Evolutionary conservation across 92 coral and sea anemone genomes (phyloP).

Genomic region (Hydrozoanthus gracilis): DNA sequence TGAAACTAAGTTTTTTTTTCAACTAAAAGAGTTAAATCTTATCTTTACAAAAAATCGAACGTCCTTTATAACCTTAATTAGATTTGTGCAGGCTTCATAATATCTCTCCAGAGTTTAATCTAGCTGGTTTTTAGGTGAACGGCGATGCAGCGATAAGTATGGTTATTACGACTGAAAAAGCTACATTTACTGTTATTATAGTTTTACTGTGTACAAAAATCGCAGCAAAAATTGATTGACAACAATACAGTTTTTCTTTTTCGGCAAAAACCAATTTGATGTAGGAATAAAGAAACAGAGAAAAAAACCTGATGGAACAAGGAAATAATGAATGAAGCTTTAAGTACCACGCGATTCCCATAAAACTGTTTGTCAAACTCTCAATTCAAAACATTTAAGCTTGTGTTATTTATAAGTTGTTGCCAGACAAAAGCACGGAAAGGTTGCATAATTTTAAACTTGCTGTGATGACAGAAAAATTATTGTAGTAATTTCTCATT

Average conservation of each 20-base stretch:
- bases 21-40: not conserved
- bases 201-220: not conserved
- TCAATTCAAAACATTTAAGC: not conserved
- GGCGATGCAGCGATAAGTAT: constrained; percentile 5
- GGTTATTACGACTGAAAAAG: not conserved
- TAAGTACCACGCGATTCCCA: too few species aligned
- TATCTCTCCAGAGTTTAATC: constrained; percentile 17
- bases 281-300: too few species aligned
- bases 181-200: not conserved
- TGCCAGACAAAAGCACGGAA: not conserved
- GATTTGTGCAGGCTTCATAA: constrained; percentile 25
- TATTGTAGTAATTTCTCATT: not conserved
- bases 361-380: not conserved
- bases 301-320: too few species aligned
- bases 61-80: not conserved
- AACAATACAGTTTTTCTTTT: too few species aligned
- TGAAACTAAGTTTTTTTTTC: not conserved
- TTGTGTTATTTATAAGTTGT: not conserved
- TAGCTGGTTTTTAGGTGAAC: not conserved
- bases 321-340: too few species aligned
- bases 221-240: not conserved
- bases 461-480: constrained; percentile 1
- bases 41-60: not conserved
- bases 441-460: not conserved
- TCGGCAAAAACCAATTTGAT: too few species aligned